A percentile compares a stretch with the other conserved stretches of the same genome.
phyloP scores from a whole-genome alignment of 2,113 vertebrate species.

The Sinocyclocheilus anophthalmus region DNA sequence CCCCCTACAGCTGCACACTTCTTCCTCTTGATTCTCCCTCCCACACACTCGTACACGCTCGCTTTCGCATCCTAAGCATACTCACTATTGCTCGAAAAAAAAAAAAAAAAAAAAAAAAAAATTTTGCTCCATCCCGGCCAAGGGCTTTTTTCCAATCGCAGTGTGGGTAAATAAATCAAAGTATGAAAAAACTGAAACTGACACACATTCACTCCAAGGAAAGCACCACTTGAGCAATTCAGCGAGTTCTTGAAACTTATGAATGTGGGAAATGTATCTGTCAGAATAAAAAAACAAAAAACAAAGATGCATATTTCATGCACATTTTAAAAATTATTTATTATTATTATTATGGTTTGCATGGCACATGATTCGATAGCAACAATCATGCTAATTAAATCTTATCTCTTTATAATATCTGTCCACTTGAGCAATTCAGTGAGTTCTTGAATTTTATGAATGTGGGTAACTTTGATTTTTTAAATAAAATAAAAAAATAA shows the following conservation, averaged over 20 bases:
- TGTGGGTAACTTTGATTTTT: too few relatives aligned
- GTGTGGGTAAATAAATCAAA: conserved; percentile 57
- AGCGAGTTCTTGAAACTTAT: not conserved
- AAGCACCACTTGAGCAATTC: conserved; percentile 36
- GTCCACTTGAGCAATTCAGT: too few relatives aligned
- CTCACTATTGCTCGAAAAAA: conserved; percentile 26
- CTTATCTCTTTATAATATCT: not conserved
- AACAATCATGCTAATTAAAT: not conserved
- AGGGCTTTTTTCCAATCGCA: conserved; percentile 28
- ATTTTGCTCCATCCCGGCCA: conserved; percentile 35
- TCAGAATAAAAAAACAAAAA: not conserved
- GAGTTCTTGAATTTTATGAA: not conserved
- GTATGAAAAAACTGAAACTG: conserved; percentile 44
- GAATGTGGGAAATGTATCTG: too few relatives aligned
- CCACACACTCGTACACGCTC: conserved; percentile 21
- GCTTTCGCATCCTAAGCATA: conserved; percentile 31
- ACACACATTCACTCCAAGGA: conserved; percentile 32
- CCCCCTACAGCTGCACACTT: conserved; percentile 45
- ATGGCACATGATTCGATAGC: not conserved
- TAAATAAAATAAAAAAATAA: too few relatives aligned
- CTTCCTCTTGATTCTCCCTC: conserved; percentile 42
- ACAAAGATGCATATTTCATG: not conserved
- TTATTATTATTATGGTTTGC: too few relatives aligned
- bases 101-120: too few relatives aligned
- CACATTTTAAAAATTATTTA: too few relatives aligned